Conservation (phyloP, 2,888 invertebrate genomes). For the Linyphia triangularis region DNA sequence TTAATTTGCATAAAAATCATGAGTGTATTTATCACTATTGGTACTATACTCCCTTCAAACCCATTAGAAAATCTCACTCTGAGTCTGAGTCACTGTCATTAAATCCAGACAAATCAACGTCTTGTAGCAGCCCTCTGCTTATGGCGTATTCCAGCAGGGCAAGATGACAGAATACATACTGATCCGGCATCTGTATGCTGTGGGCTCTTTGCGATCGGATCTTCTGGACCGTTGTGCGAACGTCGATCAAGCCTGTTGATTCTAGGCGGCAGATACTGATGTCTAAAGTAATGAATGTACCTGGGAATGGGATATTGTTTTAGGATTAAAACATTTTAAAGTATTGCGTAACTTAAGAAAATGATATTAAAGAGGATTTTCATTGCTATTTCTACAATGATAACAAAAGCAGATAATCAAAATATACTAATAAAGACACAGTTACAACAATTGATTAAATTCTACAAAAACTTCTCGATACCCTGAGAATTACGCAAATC, state of each 20-base stretch:
- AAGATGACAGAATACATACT: constrained; percentile 97
- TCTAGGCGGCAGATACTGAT: constrained; percentile 80
- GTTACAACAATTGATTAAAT: no score
- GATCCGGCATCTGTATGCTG: constrained; percentile 99
- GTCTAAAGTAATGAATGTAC: constrained; percentile 97
- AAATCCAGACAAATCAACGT: constrained; percentile 83
- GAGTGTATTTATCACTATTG: no score
- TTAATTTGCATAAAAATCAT: no score
- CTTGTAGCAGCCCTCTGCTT: constrained; percentile 87
- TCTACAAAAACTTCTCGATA: no score
- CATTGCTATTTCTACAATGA: no score
- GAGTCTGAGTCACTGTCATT: constrained; percentile 76
- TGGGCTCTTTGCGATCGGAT: constrained; percentile 96
- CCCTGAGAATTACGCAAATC: no score
- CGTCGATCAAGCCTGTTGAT: constrained; percentile 80
- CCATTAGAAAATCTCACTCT: constrained; percentile 42
- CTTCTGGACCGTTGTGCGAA: constrained; percentile 84
- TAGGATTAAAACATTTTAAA: no score
- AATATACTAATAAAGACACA: no score
- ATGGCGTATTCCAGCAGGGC: constrained; percentile 94
- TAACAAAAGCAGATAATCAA: no score
- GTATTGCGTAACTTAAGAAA: no score
- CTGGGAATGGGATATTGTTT: constrained; percentile 84
- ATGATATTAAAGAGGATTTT: no score
- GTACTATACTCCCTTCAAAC: background rate